Base-by-base conservation (phyloP, 2,797 vertebrate species). In the Molossus molossus region DNA sequence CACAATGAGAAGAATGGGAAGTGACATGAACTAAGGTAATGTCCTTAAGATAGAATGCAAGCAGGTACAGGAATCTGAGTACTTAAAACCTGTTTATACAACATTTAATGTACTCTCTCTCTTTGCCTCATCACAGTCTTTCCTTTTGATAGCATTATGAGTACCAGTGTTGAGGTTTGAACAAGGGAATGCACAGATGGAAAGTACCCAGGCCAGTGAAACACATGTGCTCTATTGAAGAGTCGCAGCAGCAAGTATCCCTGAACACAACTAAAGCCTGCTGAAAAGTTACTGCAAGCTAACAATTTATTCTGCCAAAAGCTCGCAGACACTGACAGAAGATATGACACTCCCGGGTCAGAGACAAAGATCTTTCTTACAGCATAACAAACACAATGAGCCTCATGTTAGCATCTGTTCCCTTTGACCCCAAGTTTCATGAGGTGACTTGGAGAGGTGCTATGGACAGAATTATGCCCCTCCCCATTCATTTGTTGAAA, bases 11-110 rank as follows among this genome's bases (percentile, higher is more conserved):
- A 70, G 33, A 64, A 70, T 75, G 45, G 5, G 58, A 81, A 87
- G 77, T 60, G n/a, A 87, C n/a, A 58, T 91, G 60, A 62, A 62
- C 9, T 81, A 91, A 75, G 40, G 50, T 87, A 50, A 29, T 80
- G 57, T 55, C 40, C n/a, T 77, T 77, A 58, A 53, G n/a, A 48
- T 65, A 57, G 75, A 72, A 65, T 57, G 48, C 82, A 80, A 80
- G 65, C 13, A 60, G 25, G 20, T 40, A 69, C 25, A 83, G 57
- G 21, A 17, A 83, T 76, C 21, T 21, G 29, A 64, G 20, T 55
- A 45, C 60, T 83, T 77, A 17, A 57, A 13, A 72, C 13, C 79
- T 64, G 12, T 18, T 79, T 64, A n/a, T 25, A 12, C 18, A 37
- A 8, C 21, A 23, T 70, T 83, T 72, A 57, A 2, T 37, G 33